phyloP scores from a whole-genome alignment of 2,113 vertebrate genomes.

The Dromiciops gliroides region DNA sequence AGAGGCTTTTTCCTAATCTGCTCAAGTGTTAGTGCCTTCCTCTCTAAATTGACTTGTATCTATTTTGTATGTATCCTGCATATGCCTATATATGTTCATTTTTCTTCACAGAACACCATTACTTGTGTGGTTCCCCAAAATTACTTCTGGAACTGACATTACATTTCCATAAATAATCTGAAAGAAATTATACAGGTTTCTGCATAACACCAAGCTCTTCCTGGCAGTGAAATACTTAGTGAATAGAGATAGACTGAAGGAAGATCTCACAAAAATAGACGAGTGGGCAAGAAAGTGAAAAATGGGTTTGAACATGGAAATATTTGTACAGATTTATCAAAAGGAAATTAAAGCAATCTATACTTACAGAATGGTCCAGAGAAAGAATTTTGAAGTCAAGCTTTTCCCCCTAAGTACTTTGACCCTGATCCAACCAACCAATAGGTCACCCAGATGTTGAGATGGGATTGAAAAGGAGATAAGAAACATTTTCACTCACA shows the following conservation, averaged over 20 bases:
- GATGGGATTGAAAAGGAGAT: background rate
- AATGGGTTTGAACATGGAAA: background rate
- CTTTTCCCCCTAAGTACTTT: background rate
- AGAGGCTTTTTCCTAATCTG: background rate
- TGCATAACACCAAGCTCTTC: constrained; percentile 4
- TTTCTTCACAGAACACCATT: background rate
- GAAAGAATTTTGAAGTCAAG: background rate
- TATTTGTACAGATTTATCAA: constrained; percentile 8
- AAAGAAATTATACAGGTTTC: background rate
- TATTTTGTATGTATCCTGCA: background rate
- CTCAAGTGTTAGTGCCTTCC: background rate
- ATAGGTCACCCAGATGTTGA: background rate
- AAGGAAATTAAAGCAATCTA: background rate
- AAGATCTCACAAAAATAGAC: background rate
- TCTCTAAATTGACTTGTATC: background rate
- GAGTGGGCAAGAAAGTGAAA: background rate
- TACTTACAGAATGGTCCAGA: background rate
- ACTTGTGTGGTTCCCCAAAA: background rate
- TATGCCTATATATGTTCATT: background rate
- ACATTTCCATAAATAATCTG: constrained; percentile 6
- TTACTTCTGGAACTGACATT: background rate
- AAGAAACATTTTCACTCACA: background rate
- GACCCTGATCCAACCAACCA: background rate
- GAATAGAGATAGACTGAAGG: constrained; percentile 45
- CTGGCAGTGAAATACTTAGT: background rate